Percentiles rank a stretch among this genome's conserved stretches.
phyloP scores from a whole-genome alignment of 1,140 invertebrate species.

The Bombus vancouverensis region DNA sequence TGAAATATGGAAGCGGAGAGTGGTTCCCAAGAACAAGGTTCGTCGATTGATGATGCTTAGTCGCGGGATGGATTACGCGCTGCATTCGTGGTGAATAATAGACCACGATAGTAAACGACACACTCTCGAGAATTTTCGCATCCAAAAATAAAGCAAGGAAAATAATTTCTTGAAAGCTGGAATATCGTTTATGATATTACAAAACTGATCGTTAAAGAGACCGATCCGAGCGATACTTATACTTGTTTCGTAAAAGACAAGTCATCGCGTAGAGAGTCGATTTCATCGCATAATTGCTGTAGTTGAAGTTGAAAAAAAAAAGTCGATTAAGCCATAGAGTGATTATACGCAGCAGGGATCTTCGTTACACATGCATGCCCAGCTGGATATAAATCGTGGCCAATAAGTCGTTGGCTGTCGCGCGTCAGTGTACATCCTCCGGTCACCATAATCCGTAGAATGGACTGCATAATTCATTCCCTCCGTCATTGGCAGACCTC shows the following conservation, averaged over 20 bases:
- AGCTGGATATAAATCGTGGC: slow-evolving; percentile 48
- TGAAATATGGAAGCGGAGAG: slow-evolving; percentile 33
- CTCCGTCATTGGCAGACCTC: slow-evolving; percentile 62
- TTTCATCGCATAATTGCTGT: neutral
- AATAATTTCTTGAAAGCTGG: neutral
- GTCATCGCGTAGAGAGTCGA: neutral
- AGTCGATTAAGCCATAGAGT: neutral
- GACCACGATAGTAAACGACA: neutral
- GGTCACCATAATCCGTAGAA: slow-evolving; percentile 63
- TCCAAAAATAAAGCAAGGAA: neutral
- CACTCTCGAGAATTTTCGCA: neutral
- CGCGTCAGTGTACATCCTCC: slow-evolving; percentile 63
- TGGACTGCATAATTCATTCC: slow-evolving; percentile 67
- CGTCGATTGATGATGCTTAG: slow-evolving; percentile 29
- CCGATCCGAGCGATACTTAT: neutral
- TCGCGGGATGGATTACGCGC: slow-evolving; percentile 10
- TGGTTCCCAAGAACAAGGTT: neutral
- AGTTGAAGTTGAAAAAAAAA: neutral
- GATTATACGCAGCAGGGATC: slow-evolving; percentile 5
- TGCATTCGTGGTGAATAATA: slow-evolving; percentile 17
- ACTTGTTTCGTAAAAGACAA: neutral
- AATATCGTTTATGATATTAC: neutral
- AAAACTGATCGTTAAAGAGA: neutral
- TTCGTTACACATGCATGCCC: slow-evolving; percentile 45
- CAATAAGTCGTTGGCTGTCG: slow-evolving; percentile 56